phyloP scores from a whole-genome alignment of 2,797 vertebrate species.

The Choloepus didactylus region DNA sequence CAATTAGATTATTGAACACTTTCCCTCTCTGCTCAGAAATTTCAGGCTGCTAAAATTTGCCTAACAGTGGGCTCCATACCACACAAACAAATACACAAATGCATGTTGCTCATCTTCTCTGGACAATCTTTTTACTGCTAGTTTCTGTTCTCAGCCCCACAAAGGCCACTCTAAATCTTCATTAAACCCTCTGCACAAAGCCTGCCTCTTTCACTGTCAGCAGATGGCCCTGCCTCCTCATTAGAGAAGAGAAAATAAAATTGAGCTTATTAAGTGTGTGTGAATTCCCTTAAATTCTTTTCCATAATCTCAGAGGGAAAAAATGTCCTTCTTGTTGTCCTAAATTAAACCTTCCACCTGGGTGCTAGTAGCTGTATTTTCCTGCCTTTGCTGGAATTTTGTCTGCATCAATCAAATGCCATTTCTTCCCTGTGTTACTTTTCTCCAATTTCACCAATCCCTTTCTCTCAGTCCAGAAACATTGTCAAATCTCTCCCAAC shows the following conservation, averaged over 20 bases:
- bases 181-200: background rate
- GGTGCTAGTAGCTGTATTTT: background rate
- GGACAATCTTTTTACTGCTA: background rate
- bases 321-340: background rate
- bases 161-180: background rate
- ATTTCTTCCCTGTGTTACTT: background rate
- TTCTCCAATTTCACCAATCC: background rate
- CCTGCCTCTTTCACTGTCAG: background rate
- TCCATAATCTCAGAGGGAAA: background rate
- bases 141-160: background rate
- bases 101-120: background rate
- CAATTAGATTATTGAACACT: background rate
- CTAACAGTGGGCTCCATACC: background rate
- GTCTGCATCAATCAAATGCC: background rate
- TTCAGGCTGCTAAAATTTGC: background rate
- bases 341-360: background rate
- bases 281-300: background rate
- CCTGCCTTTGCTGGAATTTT: background rate
- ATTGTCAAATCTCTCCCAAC: background rate
- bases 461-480: background rate
- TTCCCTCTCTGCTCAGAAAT: background rate
- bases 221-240: background rate
- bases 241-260: constrained; percentile 1
- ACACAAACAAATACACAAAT: background rate
- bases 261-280: background rate